These are phyloP conservation scores for Dendrolimus pini DNA, from an alignment of 2,888 invertebrate genomes.

Conservation along the genomic window DNA sequence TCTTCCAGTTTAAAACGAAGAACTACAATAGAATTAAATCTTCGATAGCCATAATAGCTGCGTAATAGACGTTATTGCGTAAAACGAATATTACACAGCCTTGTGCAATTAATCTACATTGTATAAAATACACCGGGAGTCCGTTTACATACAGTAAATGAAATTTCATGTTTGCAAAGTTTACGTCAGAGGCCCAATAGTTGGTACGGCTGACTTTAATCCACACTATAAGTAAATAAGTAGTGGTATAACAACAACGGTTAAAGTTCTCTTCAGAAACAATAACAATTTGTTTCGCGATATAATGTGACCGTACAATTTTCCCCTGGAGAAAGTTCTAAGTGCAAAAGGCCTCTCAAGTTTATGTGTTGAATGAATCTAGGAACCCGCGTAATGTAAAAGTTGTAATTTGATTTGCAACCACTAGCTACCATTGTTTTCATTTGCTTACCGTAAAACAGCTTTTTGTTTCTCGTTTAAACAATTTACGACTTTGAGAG, in stretches of 20 bases:
- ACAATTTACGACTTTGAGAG: slow-evolving; percentile 34
- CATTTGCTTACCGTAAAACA: slow-evolving; percentile 38
- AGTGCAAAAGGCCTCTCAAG: slow-evolving; percentile 62
- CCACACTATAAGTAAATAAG: slow-evolving; percentile 13
- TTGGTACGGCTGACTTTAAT: slow-evolving; percentile 44
- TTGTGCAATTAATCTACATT: too few relatives aligned
- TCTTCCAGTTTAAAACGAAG: too few relatives aligned
- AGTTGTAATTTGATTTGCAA: slow-evolving; percentile 65
- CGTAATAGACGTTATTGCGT: too few relatives aligned
- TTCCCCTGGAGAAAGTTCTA: slow-evolving; percentile 50
- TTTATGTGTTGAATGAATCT: slow-evolving; percentile 60
- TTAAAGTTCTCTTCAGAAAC: slow-evolving; percentile 57
- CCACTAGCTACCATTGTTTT: slow-evolving; percentile 46
- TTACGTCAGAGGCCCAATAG: slow-evolving; percentile 23
- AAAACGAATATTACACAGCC: too few relatives aligned
- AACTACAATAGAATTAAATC: too few relatives aligned
- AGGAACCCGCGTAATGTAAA: slow-evolving; percentile 51
- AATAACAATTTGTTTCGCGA: slow-evolving; percentile 57
- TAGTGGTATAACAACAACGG: slow-evolving; percentile 13
- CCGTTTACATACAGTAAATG: background rate
- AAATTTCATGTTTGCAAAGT: slow-evolving; percentile 22
- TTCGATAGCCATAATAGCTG: too few relatives aligned
- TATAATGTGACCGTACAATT: slow-evolving; percentile 52
- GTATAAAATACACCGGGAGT: too few relatives aligned
- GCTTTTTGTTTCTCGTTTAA: slow-evolving; percentile 40